Evolutionary conservation across 2,113 vertebrate genomes (phyloP), one percentile per base, ranked within the genome.

Genomic region (Merops nubicus): DNA sequence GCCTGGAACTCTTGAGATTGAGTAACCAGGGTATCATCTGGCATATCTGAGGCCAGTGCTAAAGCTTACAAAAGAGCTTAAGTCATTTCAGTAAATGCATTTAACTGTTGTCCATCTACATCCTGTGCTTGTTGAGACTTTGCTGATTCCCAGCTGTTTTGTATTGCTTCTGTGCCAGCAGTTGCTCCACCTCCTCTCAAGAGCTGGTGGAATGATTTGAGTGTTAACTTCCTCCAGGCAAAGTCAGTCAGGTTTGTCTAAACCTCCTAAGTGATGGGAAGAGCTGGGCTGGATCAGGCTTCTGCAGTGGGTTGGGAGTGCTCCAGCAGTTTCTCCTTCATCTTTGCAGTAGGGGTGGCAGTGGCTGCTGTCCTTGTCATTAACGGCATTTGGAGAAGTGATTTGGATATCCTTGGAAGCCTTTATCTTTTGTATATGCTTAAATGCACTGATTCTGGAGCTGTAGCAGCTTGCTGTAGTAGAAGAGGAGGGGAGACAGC

Each of bases 61-160:
- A 56, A 78, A 94, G 76, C 92, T 83, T 88, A 88, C 59, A 86
- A 80, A 94, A 92, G 96, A 93, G 95, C 86, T 93, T 92, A 88
- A 93, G 92, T 91, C 79, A 92, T 96, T 95, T 95, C 83, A 86
- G 91, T 93, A 95, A 92, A 92, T 92, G 86, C 94, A 96, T 93
- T 96, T 97, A 93, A 94, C 91, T 95, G 93, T 94, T 96, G 95
- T 97, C 95, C 86, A 36, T 96, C 91, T 84, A 93, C 95, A 92
- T 96, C 94, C 95, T 96, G 95, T 92, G 89, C 93, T 95, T 91
- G 95, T 86, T 89, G 93, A 86, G 94, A 80, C 91, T 93, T 93
- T 91, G 89, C 95, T 93, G 96, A 67, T 97, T 96, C 94, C 96
- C 83, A 91, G 95, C 95, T 96, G 96, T 96, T 96, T 97, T 80